These are phyloP conservation scores for Fratercula arctica DNA, from an alignment of 2,797 vertebrate species.

Conservation along the genomic window DNA sequence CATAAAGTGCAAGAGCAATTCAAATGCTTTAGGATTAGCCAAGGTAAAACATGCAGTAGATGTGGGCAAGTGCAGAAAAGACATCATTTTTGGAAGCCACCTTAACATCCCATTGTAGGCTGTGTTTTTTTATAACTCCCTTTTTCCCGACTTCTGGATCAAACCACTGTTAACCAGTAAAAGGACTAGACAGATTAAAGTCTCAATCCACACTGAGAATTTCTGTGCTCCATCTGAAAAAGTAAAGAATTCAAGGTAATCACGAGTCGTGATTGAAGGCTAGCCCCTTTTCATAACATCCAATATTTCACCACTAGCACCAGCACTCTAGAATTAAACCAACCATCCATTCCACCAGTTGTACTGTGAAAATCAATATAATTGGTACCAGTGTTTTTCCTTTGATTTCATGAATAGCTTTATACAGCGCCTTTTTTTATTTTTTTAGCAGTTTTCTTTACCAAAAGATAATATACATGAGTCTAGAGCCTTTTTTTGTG, in stretches of 20 bases:
- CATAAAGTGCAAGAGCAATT: background rate
- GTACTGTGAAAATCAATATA: background rate
- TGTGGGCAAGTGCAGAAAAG: background rate
- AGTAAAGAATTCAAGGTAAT: background rate
- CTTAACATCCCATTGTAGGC: background rate
- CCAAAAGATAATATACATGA: background rate
- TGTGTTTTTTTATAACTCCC: background rate
- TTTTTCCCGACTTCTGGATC: background rate
- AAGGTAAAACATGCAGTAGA: background rate
- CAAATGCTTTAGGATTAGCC: background rate
- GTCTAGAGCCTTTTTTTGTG: background rate
- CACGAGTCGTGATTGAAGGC: background rate
- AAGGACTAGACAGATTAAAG: background rate
- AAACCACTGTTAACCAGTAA: background rate
- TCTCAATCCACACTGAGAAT: background rate
- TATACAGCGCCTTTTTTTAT: background rate
- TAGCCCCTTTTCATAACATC: background rate
- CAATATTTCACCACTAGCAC: background rate
- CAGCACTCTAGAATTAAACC: background rate
- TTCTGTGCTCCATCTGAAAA: background rate
- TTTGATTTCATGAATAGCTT: background rate
- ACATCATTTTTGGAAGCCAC: background rate
- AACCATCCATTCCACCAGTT: background rate
- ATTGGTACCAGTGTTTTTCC: background rate
- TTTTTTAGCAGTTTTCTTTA: background rate